Base-by-base conservation (phyloP, 1,140 invertebrate species). In the Lordiphosa clarofinis region DNA sequence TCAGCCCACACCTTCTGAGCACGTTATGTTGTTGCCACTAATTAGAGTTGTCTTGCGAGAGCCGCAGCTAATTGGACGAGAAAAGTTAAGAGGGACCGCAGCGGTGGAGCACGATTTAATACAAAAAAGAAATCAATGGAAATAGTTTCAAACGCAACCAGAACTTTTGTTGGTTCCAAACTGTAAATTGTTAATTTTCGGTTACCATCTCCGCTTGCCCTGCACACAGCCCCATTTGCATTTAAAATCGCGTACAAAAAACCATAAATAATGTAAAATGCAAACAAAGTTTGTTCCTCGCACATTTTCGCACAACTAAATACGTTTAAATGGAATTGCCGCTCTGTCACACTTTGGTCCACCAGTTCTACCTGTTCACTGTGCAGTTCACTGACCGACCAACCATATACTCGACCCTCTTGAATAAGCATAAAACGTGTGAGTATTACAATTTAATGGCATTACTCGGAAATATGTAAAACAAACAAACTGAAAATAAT, bases 381-480 rank as follows among this genome's bases (percentile, higher is more conserved):
- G 35, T 15, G 13, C 31, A 28, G 47, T 49, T 49, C 47, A 49
- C 12, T 49, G 47, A 49, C 47, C 47, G 24, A 11, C 8, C 13
- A 13, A 15, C 46, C 28, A 4, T 24, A 33, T 13, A 6, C 33
- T 21, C 11, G n/a, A 9, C 36, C 8, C 10, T 9, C 11, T 52
- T 6, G 11, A 39, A 54, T 15, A 40, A n/a, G 50, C 21, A 38
- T 8, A 7, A 33, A 42, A 54, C 67, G 72, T 81, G 72, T 55
- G 72, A 70, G 62, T 63, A 68, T 81, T 64, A 68, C 52, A 40
- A 62, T 81, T 82, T 72, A 76, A 76, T 76, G 46, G 67, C 54
- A 82, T 81, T 82, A 76, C 60, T 53, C 58, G 67, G 48, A 76
- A 76, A 82, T 76, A 65, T 68, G 72, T 65, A 61, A 42, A 63